Base-by-base conservation (phyloP, 2,888 invertebrate species). In the Blomia tropicalis region DNA sequence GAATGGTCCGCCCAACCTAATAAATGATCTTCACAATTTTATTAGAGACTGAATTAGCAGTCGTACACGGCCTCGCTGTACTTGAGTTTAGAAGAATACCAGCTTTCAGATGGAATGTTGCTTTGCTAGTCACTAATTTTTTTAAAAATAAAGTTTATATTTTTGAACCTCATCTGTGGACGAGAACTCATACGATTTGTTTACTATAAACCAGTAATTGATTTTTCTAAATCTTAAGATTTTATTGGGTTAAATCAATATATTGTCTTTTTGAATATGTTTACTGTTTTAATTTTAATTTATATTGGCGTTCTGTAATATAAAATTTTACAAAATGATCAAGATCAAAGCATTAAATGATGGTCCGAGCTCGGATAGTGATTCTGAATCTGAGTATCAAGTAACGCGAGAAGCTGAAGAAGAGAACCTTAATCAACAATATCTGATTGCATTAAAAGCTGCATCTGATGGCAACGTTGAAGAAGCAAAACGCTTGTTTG, bases 291-390 rank as follows among this genome's bases (percentile, higher is more conserved):
- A 36, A 36, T 17, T 36, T 36, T 17, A 36, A 36, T 17, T 11
- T 7, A 36, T 7, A 11, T 36, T 17, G 36, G 17, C 36, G 36
- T 36, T 36, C 36, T n/a, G 17, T 36, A 36, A 11, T 36, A 36
- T 17, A 36, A 36, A 41, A 32, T 36, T 56, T 58, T 19, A 3
- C 43, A 31, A 22, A 51, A 70, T 70, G 70, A 63, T 69, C 44
- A 76, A 78, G 76, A 79, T 83, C 72, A 77, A 79, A 44, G 83
- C 83, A 4, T 73, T 84, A 59, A 84, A 83, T 71, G 80, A 82
- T 67, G 79, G 77, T 17, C 59, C 65, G 29, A 65, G 63, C 30
- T 56, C 58, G 7, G 63, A 65, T 36, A 63, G 64, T 63, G 62
- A 60, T 22, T 59, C 66, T 36, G 60, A 59, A 19, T 25, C 63